A percentile compares a stretch with the other conserved stretches of the same genome.
Evolutionary conservation across 92 coral and sea anemone species (phyloP).

Genomic region (Zoanthus gigantus): DNA sequence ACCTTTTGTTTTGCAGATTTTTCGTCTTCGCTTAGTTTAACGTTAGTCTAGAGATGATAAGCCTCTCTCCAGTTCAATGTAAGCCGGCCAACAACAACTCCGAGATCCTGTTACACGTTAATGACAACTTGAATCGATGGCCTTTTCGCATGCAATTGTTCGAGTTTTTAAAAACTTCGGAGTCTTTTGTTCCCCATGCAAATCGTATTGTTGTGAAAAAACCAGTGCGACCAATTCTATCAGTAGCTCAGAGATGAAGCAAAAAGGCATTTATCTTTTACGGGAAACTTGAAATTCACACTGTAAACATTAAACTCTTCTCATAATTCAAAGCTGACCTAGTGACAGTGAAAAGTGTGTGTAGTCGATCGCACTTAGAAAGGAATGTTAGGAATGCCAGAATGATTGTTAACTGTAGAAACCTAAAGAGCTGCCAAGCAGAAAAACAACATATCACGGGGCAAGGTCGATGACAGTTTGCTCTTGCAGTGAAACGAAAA

Average conservation of each 20-base stretch:
- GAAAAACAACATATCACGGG: slow-evolving; percentile 39
- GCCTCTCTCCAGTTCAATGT: not conserved
- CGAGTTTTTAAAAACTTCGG: slow-evolving; percentile 31
- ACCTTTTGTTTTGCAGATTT: not conserved
- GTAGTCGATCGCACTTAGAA: not conserved
- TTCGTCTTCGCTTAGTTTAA: not conserved
- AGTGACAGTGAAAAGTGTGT: slow-evolving; percentile 15
- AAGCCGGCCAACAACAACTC: not conserved
- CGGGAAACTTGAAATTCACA: not conserved
- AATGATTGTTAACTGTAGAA: not conserved
- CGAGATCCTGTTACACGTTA: slow-evolving; percentile 35
- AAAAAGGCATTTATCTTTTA: not conserved
- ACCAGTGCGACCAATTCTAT: not conserved
- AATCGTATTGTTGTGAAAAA: slow-evolving; percentile 13
- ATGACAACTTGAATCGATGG: slow-evolving; percentile 47
- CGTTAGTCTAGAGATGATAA: slow-evolving; percentile 21
- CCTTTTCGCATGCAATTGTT: slow-evolving; percentile 40
- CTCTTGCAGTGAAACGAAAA: slow-evolving; percentile 19
- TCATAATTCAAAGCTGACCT: slow-evolving; percentile 9
- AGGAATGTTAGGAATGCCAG: slow-evolving; percentile 34
- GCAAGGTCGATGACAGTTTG: slow-evolving; percentile 41
- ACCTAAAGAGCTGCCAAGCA: slow-evolving; percentile 2
- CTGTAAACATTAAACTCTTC: not conserved
- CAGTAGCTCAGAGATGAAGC: not conserved
- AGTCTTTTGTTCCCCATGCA: slow-evolving; percentile 50